phyloP scores from a whole-genome alignment of 64 coral and sea anemone species.

The Platygyra sinensis region DNA sequence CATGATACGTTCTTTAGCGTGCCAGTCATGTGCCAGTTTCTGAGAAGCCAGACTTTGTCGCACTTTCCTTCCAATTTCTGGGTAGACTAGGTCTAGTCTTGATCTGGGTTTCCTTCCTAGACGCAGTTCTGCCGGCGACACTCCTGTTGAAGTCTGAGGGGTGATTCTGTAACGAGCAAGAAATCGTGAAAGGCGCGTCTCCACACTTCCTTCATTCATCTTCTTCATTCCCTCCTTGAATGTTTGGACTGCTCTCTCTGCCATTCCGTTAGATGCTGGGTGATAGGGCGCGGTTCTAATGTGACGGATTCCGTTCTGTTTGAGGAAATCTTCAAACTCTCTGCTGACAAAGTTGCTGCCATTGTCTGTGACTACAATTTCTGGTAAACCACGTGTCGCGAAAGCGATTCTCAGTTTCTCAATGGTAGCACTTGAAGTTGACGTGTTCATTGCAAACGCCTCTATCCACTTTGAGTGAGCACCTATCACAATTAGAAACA shows the following conservation, averaged over 20 bases:
- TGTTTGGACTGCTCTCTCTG: constrained; percentile 15
- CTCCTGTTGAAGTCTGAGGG: background rate
- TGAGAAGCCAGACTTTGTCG: constrained; percentile 4
- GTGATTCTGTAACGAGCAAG: background rate
- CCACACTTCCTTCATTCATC: background rate
- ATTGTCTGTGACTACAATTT: background rate
- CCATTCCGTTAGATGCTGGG: background rate
- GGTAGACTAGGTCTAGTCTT: constrained; percentile 14
- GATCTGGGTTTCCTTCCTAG: constrained; percentile 22
- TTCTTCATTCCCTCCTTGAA: constrained; percentile 27
- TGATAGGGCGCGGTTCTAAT: constrained; percentile 11
- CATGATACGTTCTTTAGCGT: constrained; percentile 33
- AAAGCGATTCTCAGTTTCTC: background rate
- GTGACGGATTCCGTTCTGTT: constrained; percentile 11
- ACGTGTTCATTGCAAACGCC: background rate
- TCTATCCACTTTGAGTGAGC: background rate
- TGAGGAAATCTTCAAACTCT: constrained; percentile 19
- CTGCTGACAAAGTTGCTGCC: background rate
- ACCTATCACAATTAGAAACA: background rate
- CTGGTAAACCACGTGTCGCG: background rate
- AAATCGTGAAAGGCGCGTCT: constrained; percentile 3
- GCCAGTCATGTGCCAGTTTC: constrained; percentile 19
- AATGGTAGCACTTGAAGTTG: background rate
- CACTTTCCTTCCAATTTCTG: background rate
- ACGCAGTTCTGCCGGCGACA: background rate